phyloP scores from a whole-genome alignment of 1,140 invertebrate species.

The Pseudoatta argentina region DNA sequence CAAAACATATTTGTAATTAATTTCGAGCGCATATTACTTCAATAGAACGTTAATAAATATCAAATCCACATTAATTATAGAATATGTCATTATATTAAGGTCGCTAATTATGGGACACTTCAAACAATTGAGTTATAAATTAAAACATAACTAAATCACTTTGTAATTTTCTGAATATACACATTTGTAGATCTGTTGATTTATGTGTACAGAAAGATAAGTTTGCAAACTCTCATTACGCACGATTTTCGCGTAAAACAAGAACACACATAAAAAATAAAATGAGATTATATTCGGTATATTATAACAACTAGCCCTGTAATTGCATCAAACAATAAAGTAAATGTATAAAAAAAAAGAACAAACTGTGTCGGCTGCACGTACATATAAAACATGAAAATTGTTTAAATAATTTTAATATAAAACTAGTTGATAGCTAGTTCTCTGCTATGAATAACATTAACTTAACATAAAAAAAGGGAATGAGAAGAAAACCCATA shows the following conservation, averaged over 20 bases:
- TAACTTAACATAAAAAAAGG: not conserved
- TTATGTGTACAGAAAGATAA: not conserved
- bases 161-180: not conserved
- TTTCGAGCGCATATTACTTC: not conserved
- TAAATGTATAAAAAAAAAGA: not conserved
- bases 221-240: not conserved
- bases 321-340: constrained; percentile 41
- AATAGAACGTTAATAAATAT: constrained; percentile 10
- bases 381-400: constrained; percentile 42
- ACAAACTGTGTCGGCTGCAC: constrained; percentile 24
- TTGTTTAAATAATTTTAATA: constrained; percentile 11
- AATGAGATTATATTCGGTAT: not conserved
- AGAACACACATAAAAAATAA: constrained; percentile 22
- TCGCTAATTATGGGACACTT: not conserved
- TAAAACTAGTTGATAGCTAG: constrained; percentile 20
- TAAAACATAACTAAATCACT: constrained; percentile 3
- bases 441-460: constrained; percentile 4
- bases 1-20: constrained; percentile 1
- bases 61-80: not conserved
- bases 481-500: constrained; percentile 10
- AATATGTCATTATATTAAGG: constrained; percentile 9
- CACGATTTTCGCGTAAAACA: not conserved
- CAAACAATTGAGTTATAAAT: constrained; percentile 31
- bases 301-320: constrained; percentile 12
- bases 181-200: constrained; percentile 3